Base-by-base conservation (phyloP, 2,797 vertebrate genomes). In the Micropoecilia bifurca region DNA sequence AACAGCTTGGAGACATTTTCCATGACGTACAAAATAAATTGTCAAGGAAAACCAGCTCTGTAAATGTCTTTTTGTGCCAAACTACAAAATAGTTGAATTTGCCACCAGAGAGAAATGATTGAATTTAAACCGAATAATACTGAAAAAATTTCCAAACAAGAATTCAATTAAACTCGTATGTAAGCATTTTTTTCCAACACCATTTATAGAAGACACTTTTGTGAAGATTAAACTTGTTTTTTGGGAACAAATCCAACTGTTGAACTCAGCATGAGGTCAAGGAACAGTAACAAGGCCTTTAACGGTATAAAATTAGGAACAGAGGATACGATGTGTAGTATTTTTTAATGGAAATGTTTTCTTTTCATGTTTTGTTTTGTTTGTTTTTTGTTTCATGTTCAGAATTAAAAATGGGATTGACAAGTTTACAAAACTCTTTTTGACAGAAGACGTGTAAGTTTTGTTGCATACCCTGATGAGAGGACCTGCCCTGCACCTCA, bases 401-500 rank as follows among this genome's bases (percentile, higher is more conserved):
- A 43, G 55, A 47, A 53, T 61, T 41, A 55, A 66, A 30, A 79
- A 75, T 10, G 14, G 66, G 39, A 28, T n/a, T 66, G 61, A 77
- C 74, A 47, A 50, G 76, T 77, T 77, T 48, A 71, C 6, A 30
- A 61, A 59, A 50, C n/a, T 47, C 6, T 0, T 53, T 6, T 4
- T 68, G 78, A 85, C 39, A 1, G 57, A 50, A n/a, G 41, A 61
- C 59, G 68, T 78, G 46, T 71, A n/a, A 25, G 1, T 80, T 73
- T 7, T 77, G 28, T 28, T 53, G 0, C 18, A 63, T 73, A 41
- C 20, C 22, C 20, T 5, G 9, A 25, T 69, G 71, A 50, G 80
- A 74, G 41, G 68, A 13, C 22, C 68, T 12, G 85, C 48, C 43
- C 72, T 16, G n/a, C 66, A 39, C 53, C 69, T 33, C 45, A 74